A percentile compares a stretch with the other conserved stretches of the same genome.
These are phyloP conservation scores for Sebastes fasciatus DNA, from an alignment of 2,113 vertebrate species.

Conservation along the genomic window DNA sequence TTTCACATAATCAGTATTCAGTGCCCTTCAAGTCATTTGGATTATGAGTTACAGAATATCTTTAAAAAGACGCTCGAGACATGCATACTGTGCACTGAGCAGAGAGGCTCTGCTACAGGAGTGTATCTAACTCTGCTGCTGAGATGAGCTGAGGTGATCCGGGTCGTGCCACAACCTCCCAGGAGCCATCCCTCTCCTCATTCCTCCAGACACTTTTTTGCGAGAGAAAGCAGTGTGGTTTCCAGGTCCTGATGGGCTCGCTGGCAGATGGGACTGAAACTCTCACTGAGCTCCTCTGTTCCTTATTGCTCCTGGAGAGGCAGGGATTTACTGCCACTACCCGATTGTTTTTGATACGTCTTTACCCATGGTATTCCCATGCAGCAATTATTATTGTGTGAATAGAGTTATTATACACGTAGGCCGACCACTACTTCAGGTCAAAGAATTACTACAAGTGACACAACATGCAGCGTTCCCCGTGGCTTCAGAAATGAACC, in stretches of 20 bases:
- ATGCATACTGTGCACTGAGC: not conserved
- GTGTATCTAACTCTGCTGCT: constrained; percentile 13
- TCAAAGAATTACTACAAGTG: constrained; percentile 28
- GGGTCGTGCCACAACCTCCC: constrained; percentile 32
- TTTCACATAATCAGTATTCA: not conserved
- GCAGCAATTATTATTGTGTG: constrained; percentile 57
- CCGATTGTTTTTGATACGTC: constrained; percentile 60
- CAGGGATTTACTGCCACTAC: constrained; percentile 55
- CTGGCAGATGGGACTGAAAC: constrained; percentile 64
- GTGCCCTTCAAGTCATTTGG: not conserved
- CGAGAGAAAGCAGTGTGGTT: constrained; percentile 40
- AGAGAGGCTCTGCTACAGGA: not conserved
- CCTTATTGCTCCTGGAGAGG: constrained; percentile 43
- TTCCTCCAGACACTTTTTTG: constrained; percentile 27
- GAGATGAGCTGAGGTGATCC: constrained; percentile 9
- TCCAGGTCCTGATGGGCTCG: constrained; percentile 59
- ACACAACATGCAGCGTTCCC: constrained; percentile 26
- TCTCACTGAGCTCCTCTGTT: constrained; percentile 70
- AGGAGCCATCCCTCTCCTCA: constrained; percentile 26
- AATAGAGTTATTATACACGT: constrained; percentile 53
- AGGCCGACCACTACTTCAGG: constrained; percentile 13
- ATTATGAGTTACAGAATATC: not conserved
- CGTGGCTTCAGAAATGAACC: constrained; percentile 27
- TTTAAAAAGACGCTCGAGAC: not conserved
- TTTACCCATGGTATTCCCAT: constrained; percentile 59